phyloP scores from a whole-genome alignment of 2,113 vertebrate species.

The Centropus bengalensis region DNA sequence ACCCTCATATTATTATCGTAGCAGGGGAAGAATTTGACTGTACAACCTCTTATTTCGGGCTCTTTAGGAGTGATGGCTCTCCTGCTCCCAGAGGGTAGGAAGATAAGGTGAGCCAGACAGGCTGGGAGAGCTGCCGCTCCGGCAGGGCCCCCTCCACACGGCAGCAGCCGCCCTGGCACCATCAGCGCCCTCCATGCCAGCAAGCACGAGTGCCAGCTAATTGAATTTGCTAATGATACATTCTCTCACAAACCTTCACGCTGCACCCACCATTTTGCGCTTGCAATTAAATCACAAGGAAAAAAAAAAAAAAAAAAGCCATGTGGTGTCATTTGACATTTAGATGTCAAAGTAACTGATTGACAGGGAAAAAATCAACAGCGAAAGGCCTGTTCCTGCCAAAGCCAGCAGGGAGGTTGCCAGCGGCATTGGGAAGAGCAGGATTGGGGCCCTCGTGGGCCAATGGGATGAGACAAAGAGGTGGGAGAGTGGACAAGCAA shows the following conservation, averaged over 20 bases:
- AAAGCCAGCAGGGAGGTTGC: slow-evolving; percentile 16
- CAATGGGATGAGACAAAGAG: background rate
- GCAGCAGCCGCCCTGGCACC: slow-evolving; percentile 60
- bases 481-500: background rate
- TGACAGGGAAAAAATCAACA: slow-evolving; percentile 64
- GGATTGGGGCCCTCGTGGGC: background rate
- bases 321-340: slow-evolving; percentile 70
- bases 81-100: background rate
- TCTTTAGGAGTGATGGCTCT: background rate
- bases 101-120: slow-evolving; percentile 47
- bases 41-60: background rate
- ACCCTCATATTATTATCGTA: slow-evolving; percentile 27
- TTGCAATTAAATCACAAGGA: slow-evolving; percentile 52
- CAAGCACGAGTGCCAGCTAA: slow-evolving; percentile 72
- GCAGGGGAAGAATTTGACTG: background rate
- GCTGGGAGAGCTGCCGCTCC: background rate
- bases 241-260: slow-evolving; percentile 5
- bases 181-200: slow-evolving; percentile 67
- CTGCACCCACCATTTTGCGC: slow-evolving; percentile 58
- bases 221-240: slow-evolving; percentile 80
- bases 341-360: slow-evolving; percentile 69
- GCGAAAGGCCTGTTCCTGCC: slow-evolving; percentile 53
- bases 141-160: background rate
- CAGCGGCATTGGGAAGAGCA: slow-evolving; percentile 10
- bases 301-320: background rate